phyloP scores from a whole-genome alignment of 2,888 invertebrate genomes.

The Drosophila histrio region DNA sequence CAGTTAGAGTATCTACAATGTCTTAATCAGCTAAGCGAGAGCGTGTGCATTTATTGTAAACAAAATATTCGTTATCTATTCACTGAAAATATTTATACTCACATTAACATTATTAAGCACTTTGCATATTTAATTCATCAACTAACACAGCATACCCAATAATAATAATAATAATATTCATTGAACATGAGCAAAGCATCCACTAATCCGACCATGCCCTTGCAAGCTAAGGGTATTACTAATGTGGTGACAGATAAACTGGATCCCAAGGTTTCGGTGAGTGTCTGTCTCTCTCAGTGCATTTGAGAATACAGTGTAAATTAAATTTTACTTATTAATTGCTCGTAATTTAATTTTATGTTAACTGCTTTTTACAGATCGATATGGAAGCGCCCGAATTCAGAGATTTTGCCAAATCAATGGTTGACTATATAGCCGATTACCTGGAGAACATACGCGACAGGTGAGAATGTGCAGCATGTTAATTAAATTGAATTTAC shows the following conservation, averaged over 20 bases:
- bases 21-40: too few species aligned
- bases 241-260: conserved; percentile 71
- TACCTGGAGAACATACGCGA: conserved; percentile 97
- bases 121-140: not conserved
- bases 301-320: conserved; percentile 21
- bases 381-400: conserved; percentile 93
- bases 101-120: not conserved
- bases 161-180: conserved; percentile 1
- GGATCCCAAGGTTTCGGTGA: conserved; percentile 80
- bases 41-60: not conserved
- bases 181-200: conserved; percentile 54
- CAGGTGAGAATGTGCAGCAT: conserved; percentile 86
- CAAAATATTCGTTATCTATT: not conserved
- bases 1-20: not conserved
- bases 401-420: conserved; percentile 94
- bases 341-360: not conserved
- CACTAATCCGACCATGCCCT: conserved; percentile 31
- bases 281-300: conserved; percentile 35
- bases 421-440: conserved; percentile 96
- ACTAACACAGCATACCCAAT: conserved; percentile 11
- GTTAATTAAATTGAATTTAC: conserved; percentile 43
- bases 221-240: conserved; percentile 49
- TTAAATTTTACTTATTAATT: conserved; percentile 2
- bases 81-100: not conserved
- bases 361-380: conserved; percentile 70